Percentiles rank a stretch among this genome's conserved stretches.
Conservation (phyloP, 2,797 vertebrate species). For the Cyclura pinguis region DNA sequence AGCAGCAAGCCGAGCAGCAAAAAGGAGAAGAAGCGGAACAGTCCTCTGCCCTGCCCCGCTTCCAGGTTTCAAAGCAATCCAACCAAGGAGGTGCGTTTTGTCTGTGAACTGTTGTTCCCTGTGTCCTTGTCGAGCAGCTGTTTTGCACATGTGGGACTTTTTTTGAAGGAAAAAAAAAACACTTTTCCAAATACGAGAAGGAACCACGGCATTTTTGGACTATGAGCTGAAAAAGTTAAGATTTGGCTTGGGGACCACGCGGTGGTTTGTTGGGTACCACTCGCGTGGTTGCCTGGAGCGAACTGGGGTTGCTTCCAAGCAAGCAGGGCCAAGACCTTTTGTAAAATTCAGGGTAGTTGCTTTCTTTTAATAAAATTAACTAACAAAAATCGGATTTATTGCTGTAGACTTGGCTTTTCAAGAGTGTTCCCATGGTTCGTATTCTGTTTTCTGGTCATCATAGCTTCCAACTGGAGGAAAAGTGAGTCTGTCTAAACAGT, state of each 20-base stretch:
- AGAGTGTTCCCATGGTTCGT: too few relatives aligned
- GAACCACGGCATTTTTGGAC: too few relatives aligned
- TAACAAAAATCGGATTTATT: background rate
- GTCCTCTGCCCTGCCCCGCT: fast-evolving
- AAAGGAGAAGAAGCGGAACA: too few relatives aligned
- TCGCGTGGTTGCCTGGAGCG: background rate
- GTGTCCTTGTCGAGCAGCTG: background rate
- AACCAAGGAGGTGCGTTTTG: too few relatives aligned
- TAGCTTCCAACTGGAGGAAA: background rate
- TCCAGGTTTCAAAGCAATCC: background rate
- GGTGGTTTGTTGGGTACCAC: too few relatives aligned
- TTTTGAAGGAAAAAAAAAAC: background rate
- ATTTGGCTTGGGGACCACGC: fast-evolving
- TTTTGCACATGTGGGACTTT: too few relatives aligned
- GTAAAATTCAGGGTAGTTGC: background rate
- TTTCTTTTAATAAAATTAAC: background rate
- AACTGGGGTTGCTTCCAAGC: background rate
- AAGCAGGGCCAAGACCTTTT: background rate
- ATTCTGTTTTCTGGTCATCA: background rate
- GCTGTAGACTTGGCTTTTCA: background rate
- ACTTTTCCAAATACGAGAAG: background rate
- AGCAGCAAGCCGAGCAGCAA: background rate
- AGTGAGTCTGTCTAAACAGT: too few relatives aligned
- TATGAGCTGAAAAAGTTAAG: background rate
- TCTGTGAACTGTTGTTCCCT: background rate